phyloP scores from a whole-genome alignment of 1,140 invertebrate genomes.

The Ctenoplectra terminalis region DNA sequence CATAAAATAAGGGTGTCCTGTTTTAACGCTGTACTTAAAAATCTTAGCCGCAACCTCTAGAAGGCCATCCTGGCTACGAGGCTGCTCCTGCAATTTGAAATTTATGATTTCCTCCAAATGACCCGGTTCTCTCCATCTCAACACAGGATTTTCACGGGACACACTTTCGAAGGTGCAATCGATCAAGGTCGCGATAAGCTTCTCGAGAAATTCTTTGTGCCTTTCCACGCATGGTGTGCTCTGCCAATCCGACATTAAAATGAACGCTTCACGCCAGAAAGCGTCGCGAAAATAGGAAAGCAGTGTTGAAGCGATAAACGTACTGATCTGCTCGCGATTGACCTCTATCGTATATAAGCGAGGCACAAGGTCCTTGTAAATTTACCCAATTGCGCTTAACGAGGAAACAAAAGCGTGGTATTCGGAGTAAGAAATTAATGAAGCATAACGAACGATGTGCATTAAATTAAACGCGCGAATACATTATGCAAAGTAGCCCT shows the following conservation, averaged over 20 bases:
- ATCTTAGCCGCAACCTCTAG: slow-evolving; percentile 77
- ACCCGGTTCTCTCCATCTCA: slow-evolving; percentile 76
- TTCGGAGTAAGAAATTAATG: slow-evolving; percentile 37
- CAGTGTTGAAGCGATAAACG: slow-evolving; percentile 1
- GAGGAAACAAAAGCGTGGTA: slow-evolving; percentile 48
- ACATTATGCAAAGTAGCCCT: not conserved
- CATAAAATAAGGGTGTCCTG: slow-evolving; percentile 83
- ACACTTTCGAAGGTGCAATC: slow-evolving; percentile 76
- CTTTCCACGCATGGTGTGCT: slow-evolving; percentile 70
- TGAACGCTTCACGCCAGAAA: not conserved
- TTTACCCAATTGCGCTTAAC: slow-evolving; percentile 54
- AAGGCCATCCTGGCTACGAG: slow-evolving; percentile 77
- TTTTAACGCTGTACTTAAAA: slow-evolving; percentile 83
- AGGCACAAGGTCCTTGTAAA: slow-evolving; percentile 51
- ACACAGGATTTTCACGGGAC: slow-evolving; percentile 73
- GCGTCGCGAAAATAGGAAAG: not conserved
- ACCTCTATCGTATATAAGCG: slow-evolving; percentile 44
- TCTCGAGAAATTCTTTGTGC: slow-evolving; percentile 76
- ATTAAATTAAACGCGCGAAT: not conserved
- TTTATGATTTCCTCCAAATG: slow-evolving; percentile 76
- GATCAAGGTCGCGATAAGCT: slow-evolving; percentile 73
- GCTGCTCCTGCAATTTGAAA: slow-evolving; percentile 72
- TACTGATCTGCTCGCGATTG: slow-evolving; percentile 35
- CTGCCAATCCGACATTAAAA: slow-evolving; percentile 58
- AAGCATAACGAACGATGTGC: not conserved